Evolutionary conservation across 2,888 invertebrate species (phyloP), one percentile per base, ranked within the genome.

Genomic region (Amphipoea lucens): DNA sequence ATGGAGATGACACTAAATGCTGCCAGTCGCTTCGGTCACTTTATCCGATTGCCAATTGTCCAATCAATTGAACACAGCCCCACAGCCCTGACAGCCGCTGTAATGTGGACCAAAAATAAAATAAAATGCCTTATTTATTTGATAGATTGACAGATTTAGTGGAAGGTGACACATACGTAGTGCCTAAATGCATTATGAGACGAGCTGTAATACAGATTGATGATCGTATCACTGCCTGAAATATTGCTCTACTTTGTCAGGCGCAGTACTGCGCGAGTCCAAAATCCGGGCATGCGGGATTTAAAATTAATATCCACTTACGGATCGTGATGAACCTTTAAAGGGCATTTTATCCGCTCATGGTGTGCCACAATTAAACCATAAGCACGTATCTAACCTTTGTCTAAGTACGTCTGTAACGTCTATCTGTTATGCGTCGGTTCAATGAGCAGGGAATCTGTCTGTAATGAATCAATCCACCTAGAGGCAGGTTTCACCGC

Each of bases 201-300:
- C 62, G 76, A 81, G 72, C 66, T 74, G 77, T 89, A 89, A 88
- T 84, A 85, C 83, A 87, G 83, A 89, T 89, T 89, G 86, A 89
- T 88, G 88, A 79, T 74, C 57, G 57, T 40, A 71, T 74, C 63
- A 77, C 60, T 74, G 63, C 29, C 62, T 87, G 74, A 89, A 83
- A 89, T 88, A 89, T 88, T 63, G 76, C 71, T 42, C 71, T 75
- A 83, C 77, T 88, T 83, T 79, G 73, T 78, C 29, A 81, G 76
- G 29, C 76, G 66, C 65, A 77, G n/a, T 69, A 72, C 67, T 68
- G 74, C 71, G 40, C 77, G 80, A 54, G 75, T 79, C 84, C 80
- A 78, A 79, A 86, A 88, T 86, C 66, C 54, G 66, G 29, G 74
- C 65, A 67, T 67, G n/a, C 51, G 78, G 75, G 72, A 23, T 74